These are phyloP conservation scores for Tinea semifulvella DNA, from an alignment of 2,888 invertebrate genomes.

Conservation along the genomic window DNA sequence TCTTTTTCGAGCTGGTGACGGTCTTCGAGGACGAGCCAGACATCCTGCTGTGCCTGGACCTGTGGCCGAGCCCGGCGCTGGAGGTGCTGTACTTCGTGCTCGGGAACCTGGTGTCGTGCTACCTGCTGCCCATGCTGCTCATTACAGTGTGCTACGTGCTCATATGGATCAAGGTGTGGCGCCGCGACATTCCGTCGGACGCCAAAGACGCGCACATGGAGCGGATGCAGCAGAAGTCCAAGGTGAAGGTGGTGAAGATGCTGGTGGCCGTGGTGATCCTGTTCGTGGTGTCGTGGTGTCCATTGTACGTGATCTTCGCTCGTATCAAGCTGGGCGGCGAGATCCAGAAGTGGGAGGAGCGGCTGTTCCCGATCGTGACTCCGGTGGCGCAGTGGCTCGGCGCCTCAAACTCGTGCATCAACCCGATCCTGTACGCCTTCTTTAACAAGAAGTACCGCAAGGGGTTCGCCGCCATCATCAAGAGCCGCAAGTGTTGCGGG, in stretches of 20 bases:
- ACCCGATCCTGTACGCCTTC: constrained; percentile 93
- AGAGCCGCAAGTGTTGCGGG: constrained; percentile 87
- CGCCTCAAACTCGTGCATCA: constrained; percentile 94
- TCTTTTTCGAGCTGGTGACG: constrained; percentile 85
- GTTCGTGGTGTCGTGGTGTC: constrained; percentile 94
- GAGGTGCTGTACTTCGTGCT: constrained; percentile 88
- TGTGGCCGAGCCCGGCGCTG: constrained; percentile 86
- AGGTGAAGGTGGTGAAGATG: constrained; percentile 96
- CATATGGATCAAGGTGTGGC: constrained; percentile 92
- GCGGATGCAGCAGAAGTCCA: constrained; percentile 92
- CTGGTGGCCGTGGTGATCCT: constrained; percentile 89
- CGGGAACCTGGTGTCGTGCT: constrained; percentile 89
- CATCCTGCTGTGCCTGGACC: constrained; percentile 80
- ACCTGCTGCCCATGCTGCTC: constrained; percentile 88
- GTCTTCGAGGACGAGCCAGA: constrained; percentile 79
- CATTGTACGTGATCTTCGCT: constrained; percentile 89
- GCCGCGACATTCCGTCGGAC: constrained; percentile 88
- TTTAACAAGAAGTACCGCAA: constrained; percentile 93
- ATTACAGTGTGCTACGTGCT: constrained; percentile 92
- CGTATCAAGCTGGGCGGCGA: constrained; percentile 84
- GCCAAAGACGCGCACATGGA: constrained; percentile 92
- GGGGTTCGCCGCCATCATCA: constrained; percentile 88
- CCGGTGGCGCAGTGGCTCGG: constrained; percentile 94
- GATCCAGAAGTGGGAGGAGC: constrained; percentile 80
- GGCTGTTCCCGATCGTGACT: constrained; percentile 79